Evolutionary conservation across 53 echinoderm and acorn worm species (phyloP).

Genomic region (Glandiceps talaboti): DNA sequence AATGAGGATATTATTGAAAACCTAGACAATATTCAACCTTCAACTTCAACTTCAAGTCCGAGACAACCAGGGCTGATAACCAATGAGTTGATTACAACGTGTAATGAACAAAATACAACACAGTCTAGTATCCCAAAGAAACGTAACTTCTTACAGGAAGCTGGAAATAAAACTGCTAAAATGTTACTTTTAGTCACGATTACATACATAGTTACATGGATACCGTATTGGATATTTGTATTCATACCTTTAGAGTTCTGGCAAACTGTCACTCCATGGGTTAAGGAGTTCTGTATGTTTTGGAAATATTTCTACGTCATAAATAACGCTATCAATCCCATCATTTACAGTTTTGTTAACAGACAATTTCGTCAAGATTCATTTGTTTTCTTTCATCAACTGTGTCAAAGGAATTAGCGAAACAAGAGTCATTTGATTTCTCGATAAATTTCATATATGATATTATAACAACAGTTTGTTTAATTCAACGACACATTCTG

Average conservation of each 20-base stretch:
- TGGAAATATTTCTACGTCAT: neutral
- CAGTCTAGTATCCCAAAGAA: neutral
- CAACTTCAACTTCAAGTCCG: too few relatives aligned
- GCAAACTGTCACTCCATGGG: neutral
- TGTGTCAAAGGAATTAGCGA: too few relatives aligned
- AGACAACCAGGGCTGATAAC: neutral
- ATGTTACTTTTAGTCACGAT: constrained; percentile 16
- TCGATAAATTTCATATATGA: too few relatives aligned
- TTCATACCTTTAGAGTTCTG: neutral
- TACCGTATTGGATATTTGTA: constrained; percentile 1
- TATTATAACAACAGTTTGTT: too few relatives aligned
- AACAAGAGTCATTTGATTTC: too few relatives aligned
- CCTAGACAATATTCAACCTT: neutral
- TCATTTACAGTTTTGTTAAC: constrained; percentile 18
- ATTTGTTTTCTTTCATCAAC: neutral
- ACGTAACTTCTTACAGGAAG: neutral
- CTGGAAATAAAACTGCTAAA: constrained; percentile 1
- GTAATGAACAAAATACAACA: neutral
- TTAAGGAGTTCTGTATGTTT: constrained; percentile 1
- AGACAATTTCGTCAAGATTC: constrained; percentile 11
- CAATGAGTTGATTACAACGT: neutral
- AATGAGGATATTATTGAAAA: neutral
- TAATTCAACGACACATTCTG: too few relatives aligned
- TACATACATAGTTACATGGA: constrained; percentile 7
- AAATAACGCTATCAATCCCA: constrained; percentile 16